phyloP scores from a whole-genome alignment of 1,140 invertebrate species.

The Ptiloglossa arizonensis region DNA sequence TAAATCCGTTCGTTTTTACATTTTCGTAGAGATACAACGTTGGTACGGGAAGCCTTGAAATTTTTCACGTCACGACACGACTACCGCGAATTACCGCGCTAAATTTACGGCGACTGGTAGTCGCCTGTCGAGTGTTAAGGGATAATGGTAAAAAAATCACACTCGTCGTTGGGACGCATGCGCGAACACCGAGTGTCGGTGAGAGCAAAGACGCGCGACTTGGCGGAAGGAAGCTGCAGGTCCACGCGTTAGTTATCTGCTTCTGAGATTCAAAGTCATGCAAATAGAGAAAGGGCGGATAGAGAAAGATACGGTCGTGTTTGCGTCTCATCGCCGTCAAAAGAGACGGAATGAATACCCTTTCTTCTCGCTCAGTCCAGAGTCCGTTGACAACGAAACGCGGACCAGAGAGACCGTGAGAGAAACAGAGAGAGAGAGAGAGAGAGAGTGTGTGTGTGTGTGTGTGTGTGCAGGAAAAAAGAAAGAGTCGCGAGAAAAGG shows the following conservation, averaged over 20 bases:
- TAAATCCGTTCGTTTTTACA: no score
- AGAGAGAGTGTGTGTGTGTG: background rate
- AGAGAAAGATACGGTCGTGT: slow-evolving; percentile 67
- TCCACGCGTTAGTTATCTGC: slow-evolving; percentile 74
- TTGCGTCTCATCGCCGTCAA: slow-evolving; percentile 79
- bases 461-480: background rate
- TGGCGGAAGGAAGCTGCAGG: slow-evolving; percentile 27
- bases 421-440: background rate
- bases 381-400: slow-evolving; percentile 27
- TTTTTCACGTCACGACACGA: no score
- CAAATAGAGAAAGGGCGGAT: slow-evolving; percentile 74
- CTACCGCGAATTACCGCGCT: no score
- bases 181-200: no score
- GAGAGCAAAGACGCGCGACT: background rate
- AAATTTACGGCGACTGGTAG: no score
- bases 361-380: slow-evolving; percentile 63
- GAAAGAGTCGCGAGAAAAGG: slow-evolving; percentile 3
- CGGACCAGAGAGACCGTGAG: background rate
- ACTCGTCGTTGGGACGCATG: no score
- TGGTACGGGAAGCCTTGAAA: no score
- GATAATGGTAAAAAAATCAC: no score
- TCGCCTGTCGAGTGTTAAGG: no score
- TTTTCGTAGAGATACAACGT: no score
- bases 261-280: slow-evolving; percentile 78
- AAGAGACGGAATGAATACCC: slow-evolving; percentile 76